Conservation (phyloP, 2,797 vertebrate genomes). For the Arctocebus calabarensis region DNA sequence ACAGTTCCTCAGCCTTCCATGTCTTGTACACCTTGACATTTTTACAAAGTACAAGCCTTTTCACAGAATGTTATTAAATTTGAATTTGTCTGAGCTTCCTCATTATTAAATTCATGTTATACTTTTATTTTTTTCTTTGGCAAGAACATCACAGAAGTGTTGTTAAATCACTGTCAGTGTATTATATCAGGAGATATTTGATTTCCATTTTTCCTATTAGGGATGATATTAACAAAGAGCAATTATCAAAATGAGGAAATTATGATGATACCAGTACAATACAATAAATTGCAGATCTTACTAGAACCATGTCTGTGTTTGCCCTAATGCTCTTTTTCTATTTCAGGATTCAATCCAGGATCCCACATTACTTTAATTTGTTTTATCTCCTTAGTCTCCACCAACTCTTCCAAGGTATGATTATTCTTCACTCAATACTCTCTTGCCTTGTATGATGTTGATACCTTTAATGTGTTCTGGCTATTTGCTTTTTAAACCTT, state of each 20-base stretch:
- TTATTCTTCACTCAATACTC: neutral
- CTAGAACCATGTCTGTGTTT: neutral
- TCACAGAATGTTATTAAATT: neutral
- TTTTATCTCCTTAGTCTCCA: neutral
- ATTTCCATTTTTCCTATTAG: neutral
- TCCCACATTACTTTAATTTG: neutral
- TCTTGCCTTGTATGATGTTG: neutral
- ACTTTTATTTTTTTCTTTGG: neutral
- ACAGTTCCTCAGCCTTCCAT: neutral
- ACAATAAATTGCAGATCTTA: neutral
- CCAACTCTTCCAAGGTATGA: neutral
- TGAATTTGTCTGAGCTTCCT: neutral
- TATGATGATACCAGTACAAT: neutral
- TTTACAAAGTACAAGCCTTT: neutral
- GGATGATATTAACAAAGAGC: neutral
- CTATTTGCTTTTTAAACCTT: neutral
- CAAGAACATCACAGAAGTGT: neutral
- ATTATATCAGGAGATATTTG: neutral
- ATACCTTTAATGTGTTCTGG: neutral
- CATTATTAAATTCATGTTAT: neutral
- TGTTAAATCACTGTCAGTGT: neutral
- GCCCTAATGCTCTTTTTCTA: neutral
- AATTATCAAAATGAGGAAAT: conserved; percentile 37
- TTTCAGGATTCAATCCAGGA: neutral
- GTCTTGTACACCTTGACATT: neutral